Base-by-base conservation (phyloP, 2,113 vertebrate species). In the Halcyon senegalensis region DNA sequence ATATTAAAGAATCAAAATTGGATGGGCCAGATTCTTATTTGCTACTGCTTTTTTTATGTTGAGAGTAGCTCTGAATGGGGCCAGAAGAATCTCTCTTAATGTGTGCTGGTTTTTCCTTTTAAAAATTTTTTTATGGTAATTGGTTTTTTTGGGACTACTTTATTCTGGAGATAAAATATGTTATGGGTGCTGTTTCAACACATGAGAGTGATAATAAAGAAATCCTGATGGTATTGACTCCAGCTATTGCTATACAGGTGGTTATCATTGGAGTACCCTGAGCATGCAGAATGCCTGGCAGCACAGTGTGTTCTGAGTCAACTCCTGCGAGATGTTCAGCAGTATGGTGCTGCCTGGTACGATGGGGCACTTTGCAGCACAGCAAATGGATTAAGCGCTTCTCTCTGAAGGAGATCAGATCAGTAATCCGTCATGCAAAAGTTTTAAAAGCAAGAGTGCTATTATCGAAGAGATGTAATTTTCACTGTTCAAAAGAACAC, bases 211-310 rank as follows among this genome's bases (percentile, higher is more conserved):
- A 53, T 67, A 46, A 64, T 55, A 43, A 88, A 84, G 60, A 68
- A 84, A 63, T 35, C 16, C 12, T 67, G 27, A 30, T 92, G 59
- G 37, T 16, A 27, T 14, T 23, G 13, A 67, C 62, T 77, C 7
- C n/a, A 31, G 3, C n/a, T 53, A 3, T 44, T 85, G 48, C 30
- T 76, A 5, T 16, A 10, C 8, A 24, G 30, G 53, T 56, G 30
- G 14, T 18, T 72, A 13, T 60, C 0, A 0, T 1, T 67, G 51
- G 24, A n/a, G 30, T 53, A 39, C 39, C 10, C 27, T 33, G 44
- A 89, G 82, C 46, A 25, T 12, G 4, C 10, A 31, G 44, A 35
- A 39, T 17, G 35, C 41, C 64, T 67, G 81, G 30, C 43, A 64
- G 66, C 33, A 39, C n/a, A 6, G 31, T 5, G 8, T 9, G 39